These are phyloP conservation scores for Gymnarchus niloticus DNA, from an alignment of 2,113 vertebrate species.

Conservation along the genomic window DNA sequence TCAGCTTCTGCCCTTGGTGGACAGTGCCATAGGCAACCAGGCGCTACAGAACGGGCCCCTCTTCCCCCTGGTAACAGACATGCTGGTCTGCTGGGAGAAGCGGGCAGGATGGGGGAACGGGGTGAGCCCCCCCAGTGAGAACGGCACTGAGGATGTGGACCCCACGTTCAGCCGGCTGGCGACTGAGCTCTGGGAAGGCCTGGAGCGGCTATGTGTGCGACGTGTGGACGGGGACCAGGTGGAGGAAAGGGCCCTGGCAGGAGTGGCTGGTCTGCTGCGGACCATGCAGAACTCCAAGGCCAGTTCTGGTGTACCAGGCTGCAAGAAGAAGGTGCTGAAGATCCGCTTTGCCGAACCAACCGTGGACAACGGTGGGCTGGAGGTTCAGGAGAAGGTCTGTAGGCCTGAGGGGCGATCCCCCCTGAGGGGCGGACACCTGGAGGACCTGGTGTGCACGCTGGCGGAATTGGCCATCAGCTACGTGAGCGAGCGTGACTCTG, in stretches of 20 bases:
- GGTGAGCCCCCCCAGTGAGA: constrained; percentile 39
- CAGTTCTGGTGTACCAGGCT: constrained; percentile 47
- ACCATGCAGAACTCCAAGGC: constrained; percentile 73
- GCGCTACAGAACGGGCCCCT: constrained; percentile 75
- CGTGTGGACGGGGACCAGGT: constrained; percentile 65
- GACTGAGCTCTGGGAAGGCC: constrained; percentile 74
- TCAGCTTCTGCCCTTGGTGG: constrained; percentile 77
- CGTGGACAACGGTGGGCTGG: constrained; percentile 33
- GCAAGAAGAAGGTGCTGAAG: constrained; percentile 69
- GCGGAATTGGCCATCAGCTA: constrained; percentile 78
- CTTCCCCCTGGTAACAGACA: constrained; percentile 75
- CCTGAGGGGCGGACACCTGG: constrained; percentile 59
- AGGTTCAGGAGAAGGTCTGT: constrained; percentile 24
- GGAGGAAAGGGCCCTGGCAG: constrained; percentile 63
- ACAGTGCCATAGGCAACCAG: constrained; percentile 64
- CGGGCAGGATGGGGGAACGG: constrained; percentile 47
- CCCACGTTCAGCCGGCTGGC: constrained; percentile 67
- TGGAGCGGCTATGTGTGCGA: constrained; percentile 66
- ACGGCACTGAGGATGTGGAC: constrained; percentile 28
- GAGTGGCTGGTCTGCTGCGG: constrained; percentile 74
- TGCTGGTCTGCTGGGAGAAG: constrained; percentile 80
- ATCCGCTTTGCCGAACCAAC: constrained; percentile 68
- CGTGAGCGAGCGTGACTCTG: constrained; percentile 73
- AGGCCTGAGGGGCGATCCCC: constrained; percentile 8
- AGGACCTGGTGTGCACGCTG: constrained; percentile 79